These are phyloP conservation scores for Ganaspis sp. DNA, from an alignment of 1,140 invertebrate species.

Conservation along the genomic window DNA sequence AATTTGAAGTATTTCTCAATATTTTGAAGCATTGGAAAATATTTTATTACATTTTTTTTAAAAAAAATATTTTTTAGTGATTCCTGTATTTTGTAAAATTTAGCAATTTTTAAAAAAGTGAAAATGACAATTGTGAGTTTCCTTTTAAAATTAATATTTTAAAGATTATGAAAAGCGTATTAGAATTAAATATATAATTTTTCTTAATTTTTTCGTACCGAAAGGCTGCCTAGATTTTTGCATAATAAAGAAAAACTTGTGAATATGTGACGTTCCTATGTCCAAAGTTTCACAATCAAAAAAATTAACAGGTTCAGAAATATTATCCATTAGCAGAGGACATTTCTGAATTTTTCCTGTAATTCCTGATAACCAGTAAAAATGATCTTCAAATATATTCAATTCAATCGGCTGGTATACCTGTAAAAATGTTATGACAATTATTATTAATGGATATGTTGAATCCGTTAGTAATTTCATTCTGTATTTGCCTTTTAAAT, in stretches of 20 bases:
- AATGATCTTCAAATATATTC: constrained; percentile 79
- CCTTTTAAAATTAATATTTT: no score
- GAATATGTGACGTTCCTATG: constrained; percentile 47
- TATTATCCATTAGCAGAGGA: constrained; percentile 68
- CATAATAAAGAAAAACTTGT: constrained; percentile 77
- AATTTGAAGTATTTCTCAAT: no score
- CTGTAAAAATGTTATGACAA: constrained; percentile 47
- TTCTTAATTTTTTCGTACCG: constrained; percentile 41
- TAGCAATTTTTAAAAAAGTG: no score
- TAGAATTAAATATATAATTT: background rate
- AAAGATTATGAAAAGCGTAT: no score
- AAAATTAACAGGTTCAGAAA: no score
- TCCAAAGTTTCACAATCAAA: constrained; percentile 72
- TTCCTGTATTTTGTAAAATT: no score
- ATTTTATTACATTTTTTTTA: background rate
- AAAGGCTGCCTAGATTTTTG: constrained; percentile 77
- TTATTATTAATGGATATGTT: no score
- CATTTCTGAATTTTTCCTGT: constrained; percentile 77
- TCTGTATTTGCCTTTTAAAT: no score
- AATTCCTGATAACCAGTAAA: constrained; percentile 77
- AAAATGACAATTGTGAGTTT: no score
- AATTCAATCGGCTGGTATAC: constrained; percentile 73
- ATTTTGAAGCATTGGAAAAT: no score
- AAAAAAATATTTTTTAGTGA: no score
- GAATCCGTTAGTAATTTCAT: no score